Evolutionary conservation across 2,113 vertebrate species (phyloP).

Genomic region (Pseudois nayaur): DNA sequence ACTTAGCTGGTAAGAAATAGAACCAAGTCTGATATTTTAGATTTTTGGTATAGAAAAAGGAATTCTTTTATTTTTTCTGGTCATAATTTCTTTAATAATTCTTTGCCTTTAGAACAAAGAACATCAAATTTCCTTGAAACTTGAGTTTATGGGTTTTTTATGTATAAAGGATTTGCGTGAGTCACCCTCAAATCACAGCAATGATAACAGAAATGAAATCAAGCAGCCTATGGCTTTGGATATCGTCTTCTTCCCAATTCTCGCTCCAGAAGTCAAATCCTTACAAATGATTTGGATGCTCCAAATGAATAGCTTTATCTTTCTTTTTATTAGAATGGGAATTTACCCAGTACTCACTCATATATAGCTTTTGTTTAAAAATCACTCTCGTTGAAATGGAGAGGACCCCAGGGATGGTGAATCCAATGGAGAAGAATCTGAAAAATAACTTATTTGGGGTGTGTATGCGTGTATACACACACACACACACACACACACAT

Average conservation of each 20-base stretch:
- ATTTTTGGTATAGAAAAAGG: neutral
- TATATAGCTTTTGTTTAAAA: neutral
- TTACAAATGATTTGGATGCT: neutral
- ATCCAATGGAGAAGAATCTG: neutral
- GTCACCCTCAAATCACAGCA: neutral
- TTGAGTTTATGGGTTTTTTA: neutral
- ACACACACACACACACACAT: neutral
- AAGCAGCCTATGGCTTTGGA: neutral
- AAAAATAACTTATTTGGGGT: neutral
- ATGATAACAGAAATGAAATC: neutral
- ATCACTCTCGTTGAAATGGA: neutral
- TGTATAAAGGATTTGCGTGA: neutral
- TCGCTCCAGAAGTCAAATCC: neutral
- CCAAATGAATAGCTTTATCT: neutral
- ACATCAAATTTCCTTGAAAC: neutral
- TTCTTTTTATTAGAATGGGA: neutral
- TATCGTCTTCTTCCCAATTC: neutral
- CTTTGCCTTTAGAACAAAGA: conserved; percentile 8
- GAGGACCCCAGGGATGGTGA: neutral
- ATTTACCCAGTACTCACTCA: neutral
- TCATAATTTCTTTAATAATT: neutral
- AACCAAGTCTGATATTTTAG: neutral
- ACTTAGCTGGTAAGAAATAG: neutral
- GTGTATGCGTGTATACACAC: too few relatives aligned
- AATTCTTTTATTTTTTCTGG: neutral